Evolutionary conservation across 1,140 invertebrate species (phyloP), one percentile per base, ranked within the genome.

Genomic region (Diprion similis): DNA sequence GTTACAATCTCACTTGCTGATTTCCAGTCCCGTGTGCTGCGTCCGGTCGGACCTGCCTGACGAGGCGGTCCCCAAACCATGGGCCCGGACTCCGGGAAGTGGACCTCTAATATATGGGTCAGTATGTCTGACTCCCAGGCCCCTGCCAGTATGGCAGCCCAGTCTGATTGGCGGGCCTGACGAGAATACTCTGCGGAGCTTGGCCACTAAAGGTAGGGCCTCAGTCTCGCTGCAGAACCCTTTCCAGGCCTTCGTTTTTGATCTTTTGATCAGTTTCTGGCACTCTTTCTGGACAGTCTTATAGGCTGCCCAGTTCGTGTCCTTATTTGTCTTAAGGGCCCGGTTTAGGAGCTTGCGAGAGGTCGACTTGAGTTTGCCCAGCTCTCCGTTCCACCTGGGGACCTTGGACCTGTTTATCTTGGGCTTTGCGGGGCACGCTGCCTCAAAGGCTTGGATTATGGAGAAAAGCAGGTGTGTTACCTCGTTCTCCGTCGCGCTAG

Each of bases 101-200:
- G 45, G 6, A 72, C 71, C 46, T 72, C 71, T 6, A 72, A 37
- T 3, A 72, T 45, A 19, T 72, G 65, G n/a, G n/a, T n/a, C n/a
- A n/a, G n/a, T n/a, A n/a, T n/a, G n/a, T n/a, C n/a, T n/a, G n/a
- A n/a, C n/a, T n/a, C n/a, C n/a, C n/a, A n/a, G n/a, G n/a, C n/a
- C n/a, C n/a, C n/a, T n/a, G n/a, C n/a, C n/a, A n/a, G n/a, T n/a
- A n/a, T n/a, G n/a, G n/a, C n/a, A n/a, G n/a, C n/a, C n/a, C n/a
- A n/a, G n/a, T n/a, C 46, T 47, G 8, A 7, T 70, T 11, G 10
- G 46, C 3, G 69, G 69, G 51, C 13, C 71, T 6, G 71, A 19
- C 3, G 65, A 48, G 45, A 72, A 72, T 51, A 72, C 71, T 67
- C n/a, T n/a, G n/a, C n/a, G n/a, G n/a, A n/a, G n/a, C n/a, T n/a